phyloP scores from a whole-genome alignment of 2,888 invertebrate species.

The Salpingus planirostris region DNA sequence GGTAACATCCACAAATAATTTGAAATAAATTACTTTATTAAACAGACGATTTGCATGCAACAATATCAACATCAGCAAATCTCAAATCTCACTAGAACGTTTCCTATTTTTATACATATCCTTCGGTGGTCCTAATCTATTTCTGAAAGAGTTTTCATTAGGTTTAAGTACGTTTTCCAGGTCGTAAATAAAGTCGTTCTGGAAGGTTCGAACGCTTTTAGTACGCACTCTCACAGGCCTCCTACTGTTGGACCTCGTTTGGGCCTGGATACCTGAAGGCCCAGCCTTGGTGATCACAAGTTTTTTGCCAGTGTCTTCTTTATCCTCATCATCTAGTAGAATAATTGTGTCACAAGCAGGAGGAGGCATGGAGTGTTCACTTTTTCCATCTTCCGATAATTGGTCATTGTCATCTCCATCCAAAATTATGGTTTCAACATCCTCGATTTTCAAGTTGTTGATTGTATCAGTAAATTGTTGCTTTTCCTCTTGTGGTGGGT shows the following conservation, averaged over 20 bases:
- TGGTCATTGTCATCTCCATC: constrained; percentile 1
- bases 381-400: constrained; percentile 3
- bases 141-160: no score
- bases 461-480: not conserved
- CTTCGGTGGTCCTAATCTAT: no score
- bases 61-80: no score
- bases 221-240: constrained; percentile 56
- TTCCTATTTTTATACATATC: no score
- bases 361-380: not conserved
- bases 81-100: no score
- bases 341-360: not conserved
- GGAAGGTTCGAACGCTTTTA: constrained; percentile 35
- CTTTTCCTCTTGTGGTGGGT: not conserved
- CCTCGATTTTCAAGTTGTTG: not conserved
- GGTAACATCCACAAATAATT: no score
- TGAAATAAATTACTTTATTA: no score
- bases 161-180: no score
- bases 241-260: constrained; percentile 1
- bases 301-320: not conserved
- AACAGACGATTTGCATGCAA: no score
- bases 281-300: constrained; percentile 1
- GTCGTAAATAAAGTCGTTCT: constrained; percentile 65
- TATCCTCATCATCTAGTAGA: not conserved
- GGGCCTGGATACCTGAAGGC: not conserved
- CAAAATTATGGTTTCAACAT: not conserved